phyloP scores from a whole-genome alignment of 92 coral and sea anemone genomes.

The Palythoa grandiflora region DNA sequence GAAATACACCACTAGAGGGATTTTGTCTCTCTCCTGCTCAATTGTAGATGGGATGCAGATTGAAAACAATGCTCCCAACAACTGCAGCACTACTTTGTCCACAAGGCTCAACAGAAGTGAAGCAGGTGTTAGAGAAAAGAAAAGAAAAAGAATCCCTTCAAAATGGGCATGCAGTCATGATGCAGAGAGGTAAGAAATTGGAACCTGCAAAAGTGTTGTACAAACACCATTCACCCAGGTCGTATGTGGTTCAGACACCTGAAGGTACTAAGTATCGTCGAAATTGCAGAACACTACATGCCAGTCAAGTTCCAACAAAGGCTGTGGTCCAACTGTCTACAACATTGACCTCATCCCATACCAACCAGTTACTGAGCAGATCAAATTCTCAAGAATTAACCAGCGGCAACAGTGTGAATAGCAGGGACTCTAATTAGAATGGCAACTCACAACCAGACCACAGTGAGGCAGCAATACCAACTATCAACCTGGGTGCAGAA shows the following conservation, averaged over 20 bases:
- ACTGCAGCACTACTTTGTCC: constrained; percentile 41
- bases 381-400: background rate
- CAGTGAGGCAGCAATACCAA: too few species aligned
- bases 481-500: constrained; percentile 8
- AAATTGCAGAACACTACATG: constrained; percentile 45
- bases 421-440: too few species aligned
- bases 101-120: constrained; percentile 25
- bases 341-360: background rate
- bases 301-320: background rate
- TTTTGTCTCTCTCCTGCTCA: constrained; percentile 38
- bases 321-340: background rate
- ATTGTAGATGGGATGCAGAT: constrained; percentile 13
- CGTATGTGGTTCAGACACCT: constrained; percentile 51
- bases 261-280: constrained; percentile 52
- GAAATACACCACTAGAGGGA: constrained; percentile 50
- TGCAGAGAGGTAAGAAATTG: constrained; percentile 35
- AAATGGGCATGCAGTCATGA: constrained; percentile 9
- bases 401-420: too few species aligned
- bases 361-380: background rate
- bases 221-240: constrained; percentile 52
- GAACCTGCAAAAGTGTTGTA: constrained; percentile 37
- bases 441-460: too few species aligned
- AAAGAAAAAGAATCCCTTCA: constrained; percentile 49
- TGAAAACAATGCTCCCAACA: constrained; percentile 58
- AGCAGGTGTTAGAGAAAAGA: constrained; percentile 29